Evolutionary conservation across 2,888 invertebrate genomes (phyloP), one percentile per base, ranked within the genome.

Genomic region (Sturmia bella): DNA sequence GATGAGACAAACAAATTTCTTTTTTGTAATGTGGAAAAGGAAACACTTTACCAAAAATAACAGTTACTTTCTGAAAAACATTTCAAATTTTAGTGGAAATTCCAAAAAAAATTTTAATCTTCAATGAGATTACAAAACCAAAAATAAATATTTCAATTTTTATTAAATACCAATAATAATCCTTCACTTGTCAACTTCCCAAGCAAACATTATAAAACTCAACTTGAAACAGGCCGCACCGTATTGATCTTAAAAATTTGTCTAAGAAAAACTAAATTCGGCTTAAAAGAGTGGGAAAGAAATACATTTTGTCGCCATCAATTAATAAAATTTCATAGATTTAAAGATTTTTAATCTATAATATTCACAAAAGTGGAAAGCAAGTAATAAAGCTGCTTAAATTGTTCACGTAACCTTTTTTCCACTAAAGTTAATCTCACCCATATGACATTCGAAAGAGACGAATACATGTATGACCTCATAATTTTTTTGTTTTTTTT

Each of bases 1-100:
- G 75, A 80, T 79, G 79, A 83, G 79, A 83, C 66, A 79, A n/a
- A n/a, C 68, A 64, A 76, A 54, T 66, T 63, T 54, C 77, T 80
- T 63, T 54, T 80, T 80, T 57, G 54, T 66, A 76, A 80, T 75
- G 66, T 78, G 66, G 57, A 83, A 63, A 66, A 39, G 64, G 54
- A 80, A 77, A 50, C 48, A 74, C 56, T 82, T 52, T 59, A 50
- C 39, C 43, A 37, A 27, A 61, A 74, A 77, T 27, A 69, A 82
- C 77, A 74, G 77, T 82, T 78, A 74, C 57, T 73, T 77, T 77
- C 4, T 9, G 9, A 12, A 48, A 70, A n/a, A 37, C 0, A 6
- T 6, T 19, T 15, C 52, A 41, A 68, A 66, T 2, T 32, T 32
- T 9, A 1, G 32, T 32, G 32, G 32, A 32, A 32, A 32, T 32